These are phyloP conservation scores for Cephus nigrinus DNA, from an alignment of 2,888 invertebrate species.

Conservation along the genomic window DNA sequence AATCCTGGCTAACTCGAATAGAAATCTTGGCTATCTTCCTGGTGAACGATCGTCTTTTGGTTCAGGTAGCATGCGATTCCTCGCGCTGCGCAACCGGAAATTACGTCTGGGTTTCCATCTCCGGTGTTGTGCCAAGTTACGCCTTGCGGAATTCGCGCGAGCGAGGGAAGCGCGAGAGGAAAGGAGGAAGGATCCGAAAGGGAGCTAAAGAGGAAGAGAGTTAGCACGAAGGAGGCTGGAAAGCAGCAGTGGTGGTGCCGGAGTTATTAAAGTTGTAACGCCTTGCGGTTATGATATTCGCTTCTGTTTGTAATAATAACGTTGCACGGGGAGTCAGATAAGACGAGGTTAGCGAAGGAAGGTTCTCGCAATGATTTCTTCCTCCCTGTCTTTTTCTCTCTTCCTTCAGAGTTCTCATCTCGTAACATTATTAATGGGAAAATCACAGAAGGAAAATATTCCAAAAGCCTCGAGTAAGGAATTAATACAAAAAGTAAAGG, in stretches of 20 bases:
- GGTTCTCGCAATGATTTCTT: background rate
- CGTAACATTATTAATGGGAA: background rate
- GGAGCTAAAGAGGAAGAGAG: constrained; percentile 9
- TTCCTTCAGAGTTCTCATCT: background rate
- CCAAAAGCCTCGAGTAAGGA: background rate
- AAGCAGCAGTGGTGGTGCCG: constrained; percentile 11
- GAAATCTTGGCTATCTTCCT: constrained; percentile 36
- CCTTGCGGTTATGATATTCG: constrained; percentile 29
- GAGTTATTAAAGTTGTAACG: constrained; percentile 56
- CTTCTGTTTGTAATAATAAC: constrained; percentile 36
- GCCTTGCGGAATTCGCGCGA: constrained; percentile 32
- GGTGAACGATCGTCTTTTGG: constrained; percentile 61
- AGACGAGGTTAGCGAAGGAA: constrained; percentile 14
- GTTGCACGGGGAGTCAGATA: constrained; percentile 12
- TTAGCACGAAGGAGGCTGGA: constrained; percentile 18
- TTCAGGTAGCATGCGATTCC: constrained; percentile 51
- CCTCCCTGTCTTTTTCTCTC: background rate
- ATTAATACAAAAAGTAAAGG: background rate
- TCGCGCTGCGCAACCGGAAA: constrained; percentile 56
- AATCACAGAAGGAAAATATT: background rate
- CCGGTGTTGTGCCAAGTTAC: constrained; percentile 62
- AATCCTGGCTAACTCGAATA: constrained; percentile 28
- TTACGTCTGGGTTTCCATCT: constrained; percentile 65
- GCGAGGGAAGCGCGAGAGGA: constrained; percentile 20
- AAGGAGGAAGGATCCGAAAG: constrained; percentile 16